Evolutionary conservation across 2,113 vertebrate species (phyloP).

Genomic region (Camelus dromedarius): DNA sequence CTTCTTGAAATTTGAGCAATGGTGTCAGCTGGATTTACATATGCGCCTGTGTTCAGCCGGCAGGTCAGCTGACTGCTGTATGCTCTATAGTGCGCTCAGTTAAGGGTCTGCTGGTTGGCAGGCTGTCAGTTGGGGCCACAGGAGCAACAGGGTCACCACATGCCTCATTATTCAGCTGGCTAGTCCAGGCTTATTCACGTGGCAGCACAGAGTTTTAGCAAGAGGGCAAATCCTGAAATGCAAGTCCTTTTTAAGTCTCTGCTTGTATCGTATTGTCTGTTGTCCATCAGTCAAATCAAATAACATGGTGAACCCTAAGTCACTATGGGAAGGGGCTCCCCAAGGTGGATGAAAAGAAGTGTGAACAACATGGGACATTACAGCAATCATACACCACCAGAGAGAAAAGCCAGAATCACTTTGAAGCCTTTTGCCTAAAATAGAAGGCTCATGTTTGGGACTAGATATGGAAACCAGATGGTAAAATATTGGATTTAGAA

Average conservation of each 20-base stretch:
- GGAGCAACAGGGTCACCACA: neutral
- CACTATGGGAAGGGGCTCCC: neutral
- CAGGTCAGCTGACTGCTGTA: neutral
- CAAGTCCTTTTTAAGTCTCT: neutral
- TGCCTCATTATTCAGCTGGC: neutral
- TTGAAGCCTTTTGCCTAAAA: neutral
- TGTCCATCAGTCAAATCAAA: neutral
- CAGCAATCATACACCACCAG: neutral
- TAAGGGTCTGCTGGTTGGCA: neutral
- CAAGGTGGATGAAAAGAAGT: neutral
- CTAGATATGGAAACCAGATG: neutral
- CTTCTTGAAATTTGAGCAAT: neutral
- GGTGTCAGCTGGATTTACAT: neutral
- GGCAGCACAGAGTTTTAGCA: neutral
- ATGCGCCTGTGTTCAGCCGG: neutral
- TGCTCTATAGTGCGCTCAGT: neutral
- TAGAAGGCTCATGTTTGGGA: neutral
- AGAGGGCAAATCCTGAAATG: neutral
- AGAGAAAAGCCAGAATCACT: neutral
- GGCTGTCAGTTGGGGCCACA: neutral
- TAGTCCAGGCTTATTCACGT: neutral
- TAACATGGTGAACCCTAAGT: neutral
- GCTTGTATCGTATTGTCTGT: neutral
- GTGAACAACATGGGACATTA: neutral
- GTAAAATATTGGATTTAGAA: neutral